phyloP scores from a whole-genome alignment of 2,113 vertebrate species.

The Sebastes schlegelii region DNA sequence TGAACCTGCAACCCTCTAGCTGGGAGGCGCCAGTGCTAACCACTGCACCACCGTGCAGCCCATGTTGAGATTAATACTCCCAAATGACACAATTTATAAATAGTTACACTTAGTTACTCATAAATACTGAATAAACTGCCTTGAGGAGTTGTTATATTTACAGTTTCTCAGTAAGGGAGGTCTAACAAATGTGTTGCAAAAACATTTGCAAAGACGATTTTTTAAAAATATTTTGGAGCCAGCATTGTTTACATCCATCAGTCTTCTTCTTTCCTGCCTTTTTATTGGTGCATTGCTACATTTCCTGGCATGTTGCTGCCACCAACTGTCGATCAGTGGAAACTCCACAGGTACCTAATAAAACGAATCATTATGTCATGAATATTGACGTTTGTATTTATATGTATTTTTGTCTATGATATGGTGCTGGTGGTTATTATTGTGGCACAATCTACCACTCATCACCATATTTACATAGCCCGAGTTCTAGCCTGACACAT shows the following conservation, averaged over 20 bases:
- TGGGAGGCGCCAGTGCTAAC: too few species aligned
- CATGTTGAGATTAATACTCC: neutral
- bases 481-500: too few species aligned
- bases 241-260: neutral
- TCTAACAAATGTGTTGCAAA: neutral
- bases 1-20: too few species aligned
- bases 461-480: too few species aligned
- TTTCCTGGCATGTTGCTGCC: neutral
- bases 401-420: too few species aligned
- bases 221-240: neutral
- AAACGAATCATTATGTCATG: too few species aligned
- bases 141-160: neutral
- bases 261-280: neutral
- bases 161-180: neutral
- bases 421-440: too few species aligned
- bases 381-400: too few species aligned
- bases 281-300: neutral
- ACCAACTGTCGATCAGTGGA: neutral
- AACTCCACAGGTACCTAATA: too few species aligned
- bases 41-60: too few species aligned
- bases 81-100: neutral
- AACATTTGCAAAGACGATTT: neutral
- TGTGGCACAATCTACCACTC: too few species aligned
- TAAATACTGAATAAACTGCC: neutral
- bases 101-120: too few species aligned